Percentiles rank a stretch among this genome's conserved stretches.
These are phyloP conservation scores for Podabrus alpinus DNA, from an alignment of 2,888 invertebrate genomes.

Conservation along the genomic window DNA sequence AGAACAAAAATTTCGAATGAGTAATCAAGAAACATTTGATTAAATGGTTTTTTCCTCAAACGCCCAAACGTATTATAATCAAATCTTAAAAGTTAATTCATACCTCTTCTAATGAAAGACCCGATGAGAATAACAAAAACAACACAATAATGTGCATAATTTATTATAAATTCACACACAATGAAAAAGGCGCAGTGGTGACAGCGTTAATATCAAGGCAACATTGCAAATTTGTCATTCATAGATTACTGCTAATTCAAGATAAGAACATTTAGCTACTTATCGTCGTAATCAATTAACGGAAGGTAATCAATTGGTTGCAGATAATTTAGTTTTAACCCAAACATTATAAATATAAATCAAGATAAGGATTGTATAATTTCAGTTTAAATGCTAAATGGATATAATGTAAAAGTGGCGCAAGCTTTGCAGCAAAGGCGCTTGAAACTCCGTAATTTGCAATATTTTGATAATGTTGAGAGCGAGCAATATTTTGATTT, in stretches of 20 bases:
- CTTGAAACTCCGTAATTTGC: conserved; percentile 56
- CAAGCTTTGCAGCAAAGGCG: conserved; percentile 66
- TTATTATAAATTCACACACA: background rate
- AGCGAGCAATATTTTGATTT: conserved; percentile 60
- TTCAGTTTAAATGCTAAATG: conserved; percentile 18
- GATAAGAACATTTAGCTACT: background rate
- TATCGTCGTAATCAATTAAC: background rate
- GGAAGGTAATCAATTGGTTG: background rate
- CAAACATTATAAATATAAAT: background rate
- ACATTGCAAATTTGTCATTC: background rate
- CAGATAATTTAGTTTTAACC: background rate
- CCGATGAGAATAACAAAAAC: background rate
- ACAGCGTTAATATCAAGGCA: background rate
- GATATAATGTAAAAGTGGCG: conserved; percentile 16
- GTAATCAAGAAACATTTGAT: background rate
- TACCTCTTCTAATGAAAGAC: background rate
- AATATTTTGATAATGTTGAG: conserved; percentile 50
- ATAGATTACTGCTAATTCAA: background rate
- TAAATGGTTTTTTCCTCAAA: background rate
- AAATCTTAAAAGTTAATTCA: background rate
- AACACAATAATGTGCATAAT: background rate
- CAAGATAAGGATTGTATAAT: background rate
- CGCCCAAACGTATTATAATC: background rate
- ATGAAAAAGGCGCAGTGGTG: background rate
- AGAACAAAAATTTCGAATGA: background rate